phyloP scores from a whole-genome alignment of 2,797 vertebrate species.

The Sciaenops ocellatus region DNA sequence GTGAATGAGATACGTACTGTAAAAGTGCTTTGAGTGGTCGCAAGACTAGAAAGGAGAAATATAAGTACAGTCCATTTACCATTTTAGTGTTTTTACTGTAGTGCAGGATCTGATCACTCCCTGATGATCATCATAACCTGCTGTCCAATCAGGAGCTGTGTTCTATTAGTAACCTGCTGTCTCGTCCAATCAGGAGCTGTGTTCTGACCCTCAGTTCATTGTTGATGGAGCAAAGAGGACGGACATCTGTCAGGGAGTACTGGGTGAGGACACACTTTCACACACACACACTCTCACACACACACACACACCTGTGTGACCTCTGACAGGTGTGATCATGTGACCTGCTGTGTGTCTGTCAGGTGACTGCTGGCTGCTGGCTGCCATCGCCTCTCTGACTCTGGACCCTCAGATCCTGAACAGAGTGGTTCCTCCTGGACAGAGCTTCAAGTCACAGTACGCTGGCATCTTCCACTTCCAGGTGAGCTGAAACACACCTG shows the following conservation, averaged over 20 bases:
- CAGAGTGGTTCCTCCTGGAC: constrained; percentile 88
- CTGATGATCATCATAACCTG: no score
- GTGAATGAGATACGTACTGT: no score
- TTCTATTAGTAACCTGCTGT: background rate
- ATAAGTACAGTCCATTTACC: no score
- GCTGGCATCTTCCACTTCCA: constrained; percentile 94
- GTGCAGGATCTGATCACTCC: no score
- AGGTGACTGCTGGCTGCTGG: constrained; percentile 96
- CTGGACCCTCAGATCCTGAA: constrained; percentile 89
- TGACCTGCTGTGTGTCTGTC: constrained; percentile 35
- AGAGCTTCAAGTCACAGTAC: constrained; percentile 90
- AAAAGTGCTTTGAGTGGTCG: no score
- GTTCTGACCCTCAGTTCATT: constrained; percentile 88
- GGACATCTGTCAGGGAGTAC: constrained; percentile 91
- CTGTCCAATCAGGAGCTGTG: no score
- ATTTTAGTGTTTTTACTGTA: no score
- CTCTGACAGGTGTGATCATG: constrained; percentile 15
- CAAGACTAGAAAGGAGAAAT: no score
- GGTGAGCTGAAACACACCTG: constrained; percentile 9
- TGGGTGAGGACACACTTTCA: constrained; percentile 85
- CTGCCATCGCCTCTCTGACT: constrained; percentile 92
- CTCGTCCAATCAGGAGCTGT: constrained; percentile 87
- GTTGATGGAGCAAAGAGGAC: constrained; percentile 87
- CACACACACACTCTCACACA: background rate
- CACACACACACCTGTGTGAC: background rate